Base-by-base conservation (phyloP, 2,797 vertebrate species). In the Myripristis murdjan region DNA sequence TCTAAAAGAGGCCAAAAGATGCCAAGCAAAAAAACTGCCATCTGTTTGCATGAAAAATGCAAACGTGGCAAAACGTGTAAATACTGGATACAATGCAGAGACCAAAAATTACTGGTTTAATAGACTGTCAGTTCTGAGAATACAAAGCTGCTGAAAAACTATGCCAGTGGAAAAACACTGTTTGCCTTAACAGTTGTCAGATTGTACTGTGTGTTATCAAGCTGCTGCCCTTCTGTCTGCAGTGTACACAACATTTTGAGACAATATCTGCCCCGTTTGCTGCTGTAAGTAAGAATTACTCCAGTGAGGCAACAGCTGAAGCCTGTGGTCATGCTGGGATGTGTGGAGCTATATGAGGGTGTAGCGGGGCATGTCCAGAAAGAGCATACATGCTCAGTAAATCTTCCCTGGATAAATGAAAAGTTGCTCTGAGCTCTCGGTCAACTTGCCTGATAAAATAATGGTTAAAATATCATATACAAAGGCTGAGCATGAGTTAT, bases 281-380 rank as follows among this genome's bases (percentile, higher is more conserved):
- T 88, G 87, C 83, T 85, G 72, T 68, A 15, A 57, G 58, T 53
- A 24, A 69, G 39, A 77, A 58, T 80, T 71, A 75, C 78, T 86
- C 77, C 76, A 85, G 59, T 37, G 46, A 46, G 82, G 78, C 57
- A 77, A 64, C 31, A 63, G 53, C n/a, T 15, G 56, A 58, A 62
- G 62, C 43, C 44, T 23, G 72, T 31, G 77, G 73, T 78, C 76
- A 76, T 73, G 70, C 84, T 79, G 80, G 39, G 77, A 78, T 77
- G 81, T 79, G 77, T 62, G n/a, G 65, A 67, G 49, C 79, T 81
- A 3, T 69, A 47, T 1, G 3, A 57, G 53, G 60, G 41, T 47
- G 41, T 28, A 6, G 28, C 28, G 28, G 28, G 28, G 3, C 46
- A 1, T 4, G 82, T 77, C 82, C 85, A 88, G 6, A 60, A 26